A percentile compares a stretch with the other conserved stretches of the same genome.
phyloP scores from a whole-genome alignment of 2,797 vertebrate genomes.

The Austrolebias charrua region DNA sequence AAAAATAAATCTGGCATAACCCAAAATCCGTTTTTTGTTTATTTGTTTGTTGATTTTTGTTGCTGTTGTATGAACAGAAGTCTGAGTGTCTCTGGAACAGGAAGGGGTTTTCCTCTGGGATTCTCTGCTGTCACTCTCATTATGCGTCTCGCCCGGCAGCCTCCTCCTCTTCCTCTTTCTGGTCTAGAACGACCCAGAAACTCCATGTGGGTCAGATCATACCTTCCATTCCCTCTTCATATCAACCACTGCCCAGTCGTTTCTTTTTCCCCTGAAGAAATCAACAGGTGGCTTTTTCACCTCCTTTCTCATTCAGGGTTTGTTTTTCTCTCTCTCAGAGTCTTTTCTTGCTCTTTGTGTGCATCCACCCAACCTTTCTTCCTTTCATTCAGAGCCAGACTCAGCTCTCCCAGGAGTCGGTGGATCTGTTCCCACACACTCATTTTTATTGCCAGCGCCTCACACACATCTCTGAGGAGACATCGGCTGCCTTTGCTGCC shows the following conservation, averaged over 20 bases:
- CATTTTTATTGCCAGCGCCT: constrained; percentile 42
- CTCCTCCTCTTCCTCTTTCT: constrained; percentile 12
- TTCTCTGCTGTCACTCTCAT: constrained; percentile 36
- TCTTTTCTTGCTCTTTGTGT: constrained; percentile 1
- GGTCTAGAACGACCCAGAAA: constrained; percentile 65
- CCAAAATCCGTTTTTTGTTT: constrained; percentile 16
- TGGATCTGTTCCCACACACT: constrained; percentile 43
- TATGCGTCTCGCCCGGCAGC: constrained; percentile 28
- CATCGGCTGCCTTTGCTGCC: constrained; percentile 58
- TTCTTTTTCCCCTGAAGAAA: constrained; percentile 14
- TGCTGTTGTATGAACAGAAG: constrained; percentile 6
- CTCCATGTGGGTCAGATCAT: constrained; percentile 64
- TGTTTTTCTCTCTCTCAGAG: neutral
- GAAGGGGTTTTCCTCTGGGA: constrained; percentile 48
- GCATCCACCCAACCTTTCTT: constrained; percentile 18
- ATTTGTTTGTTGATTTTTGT: constrained; percentile 3
- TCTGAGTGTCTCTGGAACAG: constrained; percentile 19
- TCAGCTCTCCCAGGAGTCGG: constrained; percentile 35
- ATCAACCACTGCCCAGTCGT: constrained; percentile 14
- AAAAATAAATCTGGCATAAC: constrained; percentile 25
- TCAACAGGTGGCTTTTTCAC: constrained; percentile 22
- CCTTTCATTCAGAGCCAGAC: constrained; percentile 34
- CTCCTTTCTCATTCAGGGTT: constrained; percentile 11
- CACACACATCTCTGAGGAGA: constrained; percentile 21
- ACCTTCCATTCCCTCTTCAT: constrained; percentile 23